These are phyloP conservation scores for Hycleus cichorii DNA, from an alignment of 1,140 invertebrate genomes.

Conservation along the genomic window DNA sequence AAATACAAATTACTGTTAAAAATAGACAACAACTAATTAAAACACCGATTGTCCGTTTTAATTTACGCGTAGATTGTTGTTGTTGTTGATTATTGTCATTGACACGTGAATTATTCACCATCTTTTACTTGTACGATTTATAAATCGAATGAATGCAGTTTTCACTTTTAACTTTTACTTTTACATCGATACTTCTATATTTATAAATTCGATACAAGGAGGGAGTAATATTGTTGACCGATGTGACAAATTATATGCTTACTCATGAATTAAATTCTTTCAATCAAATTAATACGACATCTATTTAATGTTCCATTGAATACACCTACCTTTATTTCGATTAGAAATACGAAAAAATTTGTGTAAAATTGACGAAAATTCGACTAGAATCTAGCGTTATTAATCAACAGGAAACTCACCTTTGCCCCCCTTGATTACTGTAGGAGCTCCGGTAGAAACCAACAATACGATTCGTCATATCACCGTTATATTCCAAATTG, in stretches of 20 bases:
- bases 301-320: too few relatives aligned
- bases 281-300: too few relatives aligned
- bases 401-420: slow-evolving; percentile 28
- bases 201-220: neutral
- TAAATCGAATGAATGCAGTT: neutral
- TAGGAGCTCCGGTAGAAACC: slow-evolving; percentile 48
- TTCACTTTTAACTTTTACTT: too few relatives aligned
- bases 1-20: slow-evolving; percentile 42
- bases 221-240: neutral
- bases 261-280: too few relatives aligned
- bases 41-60: slow-evolving; percentile 22
- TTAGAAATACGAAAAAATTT: too few relatives aligned
- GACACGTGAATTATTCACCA: slow-evolving; percentile 15
- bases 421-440: slow-evolving; percentile 33
- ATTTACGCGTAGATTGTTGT: neutral
- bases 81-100: slow-evolving; percentile 10
- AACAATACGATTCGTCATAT: slow-evolving; percentile 46
- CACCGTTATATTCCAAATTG: slow-evolving; percentile 43
- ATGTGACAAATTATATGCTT: too few relatives aligned
- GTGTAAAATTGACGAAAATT: too few relatives aligned
- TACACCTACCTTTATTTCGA: too few relatives aligned
- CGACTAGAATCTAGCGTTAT: too few relatives aligned
- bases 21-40: slow-evolving; percentile 45
- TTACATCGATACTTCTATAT: too few relatives aligned
- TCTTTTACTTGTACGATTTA: slow-evolving; percentile 38